Evolutionary conservation across 2,888 invertebrate genomes (phyloP).

Genomic region (Leucoma salicis): DNA sequence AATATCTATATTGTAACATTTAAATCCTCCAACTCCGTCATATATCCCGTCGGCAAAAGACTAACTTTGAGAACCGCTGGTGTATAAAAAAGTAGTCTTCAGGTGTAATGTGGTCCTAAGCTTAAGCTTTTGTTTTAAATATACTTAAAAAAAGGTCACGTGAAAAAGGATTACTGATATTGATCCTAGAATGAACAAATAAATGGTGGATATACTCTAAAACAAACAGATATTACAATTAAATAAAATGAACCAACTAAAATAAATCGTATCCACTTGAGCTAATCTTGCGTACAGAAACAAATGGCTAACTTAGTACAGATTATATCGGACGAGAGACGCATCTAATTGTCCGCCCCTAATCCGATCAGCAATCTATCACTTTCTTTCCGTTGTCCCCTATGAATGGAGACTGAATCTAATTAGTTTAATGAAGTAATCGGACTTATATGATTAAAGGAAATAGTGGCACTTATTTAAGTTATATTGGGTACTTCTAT

Average conservation of each 20-base stretch:
- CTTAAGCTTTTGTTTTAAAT: too few species aligned
- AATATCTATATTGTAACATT: too few species aligned
- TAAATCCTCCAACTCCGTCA: too few species aligned
- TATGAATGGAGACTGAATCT: conserved; percentile 21
- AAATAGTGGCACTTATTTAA: background rate
- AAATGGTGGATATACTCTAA: too few species aligned
- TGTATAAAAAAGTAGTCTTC: too few species aligned
- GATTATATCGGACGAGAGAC: conserved; percentile 51
- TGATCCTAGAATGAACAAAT: too few species aligned
- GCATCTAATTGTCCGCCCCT: conserved; percentile 44
- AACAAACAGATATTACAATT: background rate
- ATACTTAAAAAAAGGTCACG: too few species aligned
- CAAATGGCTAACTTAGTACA: conserved; percentile 38
- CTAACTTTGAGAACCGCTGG: too few species aligned
- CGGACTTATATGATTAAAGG: background rate
- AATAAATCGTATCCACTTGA: conserved; percentile 24
- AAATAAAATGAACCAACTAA: conserved; percentile 10
- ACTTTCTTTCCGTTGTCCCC: conserved; percentile 32
- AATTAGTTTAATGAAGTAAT: conserved; percentile 12
- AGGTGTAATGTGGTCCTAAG: too few species aligned
- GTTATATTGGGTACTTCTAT: background rate
- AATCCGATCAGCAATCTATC: conserved; percentile 47
- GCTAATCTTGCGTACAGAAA: conserved; percentile 34
- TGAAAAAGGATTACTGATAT: too few species aligned
- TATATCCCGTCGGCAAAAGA: too few species aligned